Evolutionary conservation across 2,113 vertebrate species (phyloP).

Genomic region (Sinocyclocheilus rhinocerous): DNA sequence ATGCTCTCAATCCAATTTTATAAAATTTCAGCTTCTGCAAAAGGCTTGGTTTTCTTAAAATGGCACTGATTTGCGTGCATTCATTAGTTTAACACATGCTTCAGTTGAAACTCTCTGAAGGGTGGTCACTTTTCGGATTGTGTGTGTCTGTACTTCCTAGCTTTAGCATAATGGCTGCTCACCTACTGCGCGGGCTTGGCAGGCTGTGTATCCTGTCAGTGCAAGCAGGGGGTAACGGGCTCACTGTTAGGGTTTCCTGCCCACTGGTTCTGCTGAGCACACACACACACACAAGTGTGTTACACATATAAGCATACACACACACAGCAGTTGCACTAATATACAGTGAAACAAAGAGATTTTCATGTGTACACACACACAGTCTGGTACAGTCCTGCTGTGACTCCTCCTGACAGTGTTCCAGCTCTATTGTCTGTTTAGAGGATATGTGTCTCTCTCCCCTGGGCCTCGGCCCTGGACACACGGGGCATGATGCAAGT

Average conservation of each 20-base stretch:
- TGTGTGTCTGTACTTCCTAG: constrained; percentile 43
- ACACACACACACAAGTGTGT: constrained; percentile 1
- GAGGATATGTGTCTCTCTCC: constrained; percentile 82
- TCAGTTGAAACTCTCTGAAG: constrained; percentile 23
- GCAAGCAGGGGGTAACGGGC: constrained; percentile 72
- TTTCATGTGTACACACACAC: background rate
- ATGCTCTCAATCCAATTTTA: constrained; percentile 55
- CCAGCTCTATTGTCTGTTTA: constrained; percentile 84
- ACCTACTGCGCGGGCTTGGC: constrained; percentile 58
- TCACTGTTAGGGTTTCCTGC: constrained; percentile 75
- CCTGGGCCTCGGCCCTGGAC: constrained; percentile 78
- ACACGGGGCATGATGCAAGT: constrained; percentile 86
- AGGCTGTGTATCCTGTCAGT: constrained; percentile 70
- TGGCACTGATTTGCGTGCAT: constrained; percentile 53
- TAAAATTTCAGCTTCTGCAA: constrained; percentile 16
- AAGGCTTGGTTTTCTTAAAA: constrained; percentile 5
- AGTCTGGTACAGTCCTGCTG: constrained; percentile 70
- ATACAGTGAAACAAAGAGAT: constrained; percentile 22
- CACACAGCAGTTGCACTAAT: constrained; percentile 29
- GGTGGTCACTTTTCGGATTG: constrained; percentile 28
- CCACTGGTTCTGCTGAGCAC: constrained; percentile 51
- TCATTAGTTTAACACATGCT: constrained; percentile 20
- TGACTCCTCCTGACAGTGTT: constrained; percentile 71
- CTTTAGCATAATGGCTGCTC: constrained; percentile 52
- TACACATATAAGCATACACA: constrained; percentile 27